Conservation (phyloP, 2,797 vertebrate genomes). For the Vireo griseus region DNA sequence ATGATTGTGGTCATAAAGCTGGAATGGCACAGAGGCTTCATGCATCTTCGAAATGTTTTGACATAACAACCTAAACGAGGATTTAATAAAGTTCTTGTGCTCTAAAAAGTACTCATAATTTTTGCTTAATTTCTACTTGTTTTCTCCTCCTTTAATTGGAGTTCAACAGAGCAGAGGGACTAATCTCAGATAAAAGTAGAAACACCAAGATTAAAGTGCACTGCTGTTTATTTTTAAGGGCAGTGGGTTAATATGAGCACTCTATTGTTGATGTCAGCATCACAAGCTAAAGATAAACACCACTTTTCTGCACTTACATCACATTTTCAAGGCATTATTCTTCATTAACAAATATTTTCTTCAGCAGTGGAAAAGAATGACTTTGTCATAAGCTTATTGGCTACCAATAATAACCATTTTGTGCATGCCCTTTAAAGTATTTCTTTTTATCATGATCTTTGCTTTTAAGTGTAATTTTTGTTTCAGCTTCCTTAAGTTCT, state of each 20-base stretch:
- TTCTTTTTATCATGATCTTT: neutral
- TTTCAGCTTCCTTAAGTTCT: neutral
- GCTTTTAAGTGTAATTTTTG: neutral
- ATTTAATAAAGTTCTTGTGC: conserved; percentile 58
- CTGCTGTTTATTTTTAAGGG: conserved; percentile 72
- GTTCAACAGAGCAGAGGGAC: conserved; percentile 22
- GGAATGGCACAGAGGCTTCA: neutral
- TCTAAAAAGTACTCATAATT: conserved; percentile 55
- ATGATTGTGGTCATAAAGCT: neutral
- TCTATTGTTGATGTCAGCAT: conserved; percentile 63
- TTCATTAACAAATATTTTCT: conserved; percentile 61
- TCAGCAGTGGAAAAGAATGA: neutral
- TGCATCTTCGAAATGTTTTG: conserved; percentile 63
- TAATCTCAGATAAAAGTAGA: conserved; percentile 67
- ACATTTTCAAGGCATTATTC: conserved; percentile 61
- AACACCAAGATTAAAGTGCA: conserved; percentile 53
- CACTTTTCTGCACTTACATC: conserved; percentile 51
- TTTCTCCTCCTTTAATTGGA: conserved; percentile 48
- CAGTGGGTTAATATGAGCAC: conserved; percentile 58
- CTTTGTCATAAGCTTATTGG: conserved; percentile 17
- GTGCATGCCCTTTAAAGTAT: neutral
- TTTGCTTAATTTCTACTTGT: conserved; percentile 44
- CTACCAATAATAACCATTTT: neutral
- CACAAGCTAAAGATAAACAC: conserved; percentile 68
- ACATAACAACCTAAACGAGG: conserved; percentile 24